Base-by-base conservation (phyloP, 2,888 invertebrate genomes). In the Unio pictorum region DNA sequence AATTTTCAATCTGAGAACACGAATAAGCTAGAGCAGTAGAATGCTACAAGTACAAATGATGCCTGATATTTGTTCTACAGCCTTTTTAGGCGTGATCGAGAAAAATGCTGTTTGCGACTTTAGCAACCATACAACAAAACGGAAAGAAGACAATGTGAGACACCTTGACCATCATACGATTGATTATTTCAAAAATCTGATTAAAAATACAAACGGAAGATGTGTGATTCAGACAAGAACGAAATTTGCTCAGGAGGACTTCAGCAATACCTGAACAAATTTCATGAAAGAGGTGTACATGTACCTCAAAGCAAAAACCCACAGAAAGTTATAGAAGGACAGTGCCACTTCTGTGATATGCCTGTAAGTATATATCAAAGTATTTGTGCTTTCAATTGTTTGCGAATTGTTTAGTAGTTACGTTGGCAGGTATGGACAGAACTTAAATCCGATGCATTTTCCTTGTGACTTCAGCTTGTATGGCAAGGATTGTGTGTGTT, bases 181-280 rank as follows among this genome's bases (percentile, higher is more conserved):
- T 20, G 67, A 75, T 67, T 82, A 80, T 59, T 78, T 86, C 34
- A 83, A 78, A 66, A 74, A 75, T 67, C 71, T 86, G 45, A 73
- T 86, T n/a, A 71, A 57, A 83, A 82, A 67, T 86, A 86, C 64
- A 81, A 73, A 68, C 84, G 83, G 76, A 80, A 81, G 67, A 85
- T 82, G 75, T 84, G 82, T 45, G 78, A 81, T 28, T 64, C 71
- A 4, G 74, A 74, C 23, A 72, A 67, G 15, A 64, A 34, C 28
- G 77, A 73, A 30, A 83, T 83, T 5, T 75, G 79, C 61, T 83
- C 86, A 15, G 86, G 84, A 11, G 86, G 84, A 26, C 69, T 86
- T 55, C 86, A 86, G 61, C 84, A 86, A 62, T 84, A 79, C 64
- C 71, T 86, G 4, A 82, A 77, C 64, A 81, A 79, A 73, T 76